These are phyloP conservation scores for Tapirus indicus DNA, from an alignment of 2,797 vertebrate species.

Conservation along the genomic window DNA sequence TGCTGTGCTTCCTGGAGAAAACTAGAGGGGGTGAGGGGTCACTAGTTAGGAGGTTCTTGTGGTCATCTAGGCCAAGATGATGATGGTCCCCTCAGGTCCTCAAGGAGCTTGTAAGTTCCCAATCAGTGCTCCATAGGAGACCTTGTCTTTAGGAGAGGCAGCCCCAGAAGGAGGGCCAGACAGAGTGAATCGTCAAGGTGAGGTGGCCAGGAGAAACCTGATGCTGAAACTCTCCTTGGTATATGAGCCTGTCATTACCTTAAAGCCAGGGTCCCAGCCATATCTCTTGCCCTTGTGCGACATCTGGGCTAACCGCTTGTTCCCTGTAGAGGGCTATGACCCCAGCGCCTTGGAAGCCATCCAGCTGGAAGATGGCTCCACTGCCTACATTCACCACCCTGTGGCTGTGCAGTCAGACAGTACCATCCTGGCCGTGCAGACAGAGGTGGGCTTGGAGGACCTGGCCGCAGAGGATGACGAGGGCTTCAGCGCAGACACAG, in stretches of 20 bases:
- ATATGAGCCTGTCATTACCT: neutral
- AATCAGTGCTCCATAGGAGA: neutral
- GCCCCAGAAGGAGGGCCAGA: neutral
- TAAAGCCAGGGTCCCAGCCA: neutral
- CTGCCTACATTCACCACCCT: constrained; percentile 90
- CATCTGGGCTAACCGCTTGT: neutral
- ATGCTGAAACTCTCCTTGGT: neutral
- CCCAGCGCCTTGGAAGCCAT: constrained; percentile 88
- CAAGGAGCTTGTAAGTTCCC: neutral
- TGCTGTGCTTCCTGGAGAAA: neutral
- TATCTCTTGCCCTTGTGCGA: neutral
- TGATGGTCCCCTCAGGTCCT: neutral
- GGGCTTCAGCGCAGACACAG: constrained; percentile 82
- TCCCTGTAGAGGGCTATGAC: constrained; percentile 87
- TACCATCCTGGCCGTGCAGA: constrained; percentile 88
- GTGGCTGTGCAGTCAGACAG: constrained; percentile 80
- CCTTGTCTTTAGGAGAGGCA: neutral
- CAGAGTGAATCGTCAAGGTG: neutral
- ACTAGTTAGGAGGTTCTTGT: neutral
- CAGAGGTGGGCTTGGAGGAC: constrained; percentile 86
- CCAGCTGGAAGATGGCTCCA: constrained; percentile 91
- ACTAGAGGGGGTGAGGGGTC: neutral
- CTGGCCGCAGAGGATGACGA: constrained; percentile 84
- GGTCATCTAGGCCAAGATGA: neutral
- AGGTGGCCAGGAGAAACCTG: neutral